A percentile compares a stretch with the other conserved stretches of the same genome.
Evolutionary conservation across 2,797 vertebrate genomes (phyloP).

Genomic region (Rhabdophis nuchalis): DNA sequence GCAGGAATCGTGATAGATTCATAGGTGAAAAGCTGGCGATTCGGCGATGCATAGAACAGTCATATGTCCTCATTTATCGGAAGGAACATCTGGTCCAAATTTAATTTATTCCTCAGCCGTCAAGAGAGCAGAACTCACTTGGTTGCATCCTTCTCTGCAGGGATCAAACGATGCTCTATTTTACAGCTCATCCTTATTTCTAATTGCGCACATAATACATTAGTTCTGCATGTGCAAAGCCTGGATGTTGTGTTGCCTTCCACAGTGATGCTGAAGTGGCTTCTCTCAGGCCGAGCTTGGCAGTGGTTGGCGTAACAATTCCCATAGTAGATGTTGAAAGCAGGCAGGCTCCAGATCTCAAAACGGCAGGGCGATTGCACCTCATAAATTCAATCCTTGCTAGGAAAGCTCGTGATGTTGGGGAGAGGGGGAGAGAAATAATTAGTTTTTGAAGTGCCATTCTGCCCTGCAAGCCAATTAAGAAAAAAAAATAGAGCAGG

Average conservation of each 20-base stretch:
- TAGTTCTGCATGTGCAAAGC: not conserved
- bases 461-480: not conserved
- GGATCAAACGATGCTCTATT: not conserved
- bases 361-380: not conserved
- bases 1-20: not conserved
- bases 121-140: not conserved
- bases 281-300: not conserved
- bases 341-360: not conserved
- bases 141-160: not conserved
- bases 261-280: not conserved
- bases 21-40: not conserved
- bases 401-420: not conserved
- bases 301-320: not conserved
- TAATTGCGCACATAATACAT: not conserved
- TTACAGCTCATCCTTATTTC: not conserved
- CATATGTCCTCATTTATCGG: not conserved
- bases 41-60: not conserved
- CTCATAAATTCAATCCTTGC: not conserved
- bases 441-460: not conserved
- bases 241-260: not conserved
- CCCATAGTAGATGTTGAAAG: not conserved
- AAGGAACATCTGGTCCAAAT: not conserved
- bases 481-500: not conserved
- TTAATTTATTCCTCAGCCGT: not conserved
- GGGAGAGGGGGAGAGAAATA: not conserved